phyloP scores from a whole-genome alignment of 2,113 vertebrate species.

The Recurvirostra avosetta region DNA sequence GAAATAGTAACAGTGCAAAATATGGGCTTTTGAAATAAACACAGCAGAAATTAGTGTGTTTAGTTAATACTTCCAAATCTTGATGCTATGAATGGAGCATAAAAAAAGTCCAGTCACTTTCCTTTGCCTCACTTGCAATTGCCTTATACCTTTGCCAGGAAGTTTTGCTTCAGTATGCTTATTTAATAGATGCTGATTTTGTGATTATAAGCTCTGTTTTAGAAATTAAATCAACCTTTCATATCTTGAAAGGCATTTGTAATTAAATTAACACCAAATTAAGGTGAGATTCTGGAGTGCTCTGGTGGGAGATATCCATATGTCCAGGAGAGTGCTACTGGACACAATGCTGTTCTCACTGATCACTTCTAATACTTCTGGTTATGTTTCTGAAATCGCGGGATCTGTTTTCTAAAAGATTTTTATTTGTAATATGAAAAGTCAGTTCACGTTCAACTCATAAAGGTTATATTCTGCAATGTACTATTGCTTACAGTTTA shows the following conservation, averaged over 20 bases:
- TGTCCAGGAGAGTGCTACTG: not conserved
- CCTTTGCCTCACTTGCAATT: not conserved
- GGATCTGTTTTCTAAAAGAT: not conserved
- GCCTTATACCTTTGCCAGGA: not conserved
- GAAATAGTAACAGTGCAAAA: not conserved
- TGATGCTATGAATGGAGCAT: not conserved
- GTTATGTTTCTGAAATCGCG: not conserved
- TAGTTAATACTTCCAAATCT: not conserved
- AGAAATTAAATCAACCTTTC: not conserved
- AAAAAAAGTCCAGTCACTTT: not conserved
- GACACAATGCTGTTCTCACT: not conserved
- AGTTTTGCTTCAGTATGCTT: not conserved
- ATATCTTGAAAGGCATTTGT: not conserved
- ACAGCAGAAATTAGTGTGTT: not conserved
- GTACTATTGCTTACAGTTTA: not conserved
- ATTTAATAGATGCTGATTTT: not conserved
- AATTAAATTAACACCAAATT: not conserved
- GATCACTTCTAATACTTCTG: not conserved
- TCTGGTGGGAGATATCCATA: not conserved
- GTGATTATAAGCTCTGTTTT: not conserved
- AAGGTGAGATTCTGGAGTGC: not conserved
- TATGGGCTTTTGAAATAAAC: not conserved
- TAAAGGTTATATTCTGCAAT: fast-evolving
- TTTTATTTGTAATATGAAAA: not conserved
- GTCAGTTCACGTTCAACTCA: not conserved